Evolutionary conservation across 1,140 invertebrate genomes (phyloP).

Genomic region (Proctacanthus coquilletti): DNA sequence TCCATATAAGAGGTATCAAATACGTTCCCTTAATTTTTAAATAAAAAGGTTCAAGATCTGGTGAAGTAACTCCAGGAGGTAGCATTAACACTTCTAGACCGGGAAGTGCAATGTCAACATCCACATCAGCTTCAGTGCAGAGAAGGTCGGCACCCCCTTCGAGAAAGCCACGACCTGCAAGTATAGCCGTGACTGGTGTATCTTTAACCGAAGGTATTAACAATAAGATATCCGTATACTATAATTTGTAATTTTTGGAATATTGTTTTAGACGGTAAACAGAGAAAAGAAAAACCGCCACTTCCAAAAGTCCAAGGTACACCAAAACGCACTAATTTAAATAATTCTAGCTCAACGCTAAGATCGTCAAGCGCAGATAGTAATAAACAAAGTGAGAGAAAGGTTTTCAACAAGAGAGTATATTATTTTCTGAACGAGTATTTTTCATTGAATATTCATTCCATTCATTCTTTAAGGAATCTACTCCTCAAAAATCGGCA

Average conservation of each 20-base stretch:
- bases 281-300: conserved; percentile 18
- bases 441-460: too few relatives aligned
- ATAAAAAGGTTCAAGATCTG: conserved; percentile 42
- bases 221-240: not conserved
- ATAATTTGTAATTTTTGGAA: not conserved
- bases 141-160: conserved; percentile 17
- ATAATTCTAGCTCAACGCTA: not conserved
- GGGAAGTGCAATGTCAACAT: conserved; percentile 54
- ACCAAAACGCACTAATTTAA: conserved; percentile 20
- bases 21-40: conserved; percentile 15
- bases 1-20: too few relatives aligned
- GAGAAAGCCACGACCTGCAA: conserved; percentile 47
- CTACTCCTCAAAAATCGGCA: too few relatives aligned
- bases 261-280: conserved; percentile 7
- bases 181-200: conserved; percentile 71
- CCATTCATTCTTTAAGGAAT: too few relatives aligned
- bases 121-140: conserved; percentile 19
- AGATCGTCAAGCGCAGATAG: too few relatives aligned
- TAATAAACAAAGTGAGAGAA: too few relatives aligned
- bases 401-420: too few relatives aligned
- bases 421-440: too few relatives aligned
- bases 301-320: conserved; percentile 15
- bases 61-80: conserved; percentile 51
- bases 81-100: conserved; percentile 49
- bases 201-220: conserved; percentile 22